Percentiles rank a stretch among this genome's conserved stretches.
These are phyloP conservation scores for Globicephala melas DNA, from an alignment of 2,113 vertebrate species.

Conservation along the genomic window DNA sequence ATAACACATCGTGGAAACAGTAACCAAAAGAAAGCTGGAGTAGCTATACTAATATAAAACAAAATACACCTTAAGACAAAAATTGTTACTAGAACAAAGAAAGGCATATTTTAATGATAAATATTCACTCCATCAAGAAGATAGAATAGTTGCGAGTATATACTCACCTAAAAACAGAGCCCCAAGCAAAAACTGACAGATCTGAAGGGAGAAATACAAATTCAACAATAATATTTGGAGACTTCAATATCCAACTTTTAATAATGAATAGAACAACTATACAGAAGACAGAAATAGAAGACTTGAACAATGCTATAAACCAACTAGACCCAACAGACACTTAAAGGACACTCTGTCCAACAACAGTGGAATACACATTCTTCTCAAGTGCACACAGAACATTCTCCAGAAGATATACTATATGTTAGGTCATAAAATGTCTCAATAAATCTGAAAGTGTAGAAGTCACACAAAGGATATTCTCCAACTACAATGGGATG, in stretches of 20 bases:
- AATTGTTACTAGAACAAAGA: neutral
- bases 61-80: neutral
- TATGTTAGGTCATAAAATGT: neutral
- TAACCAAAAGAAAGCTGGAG: neutral
- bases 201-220: neutral
- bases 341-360: neutral
- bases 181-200: neutral
- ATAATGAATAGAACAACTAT: neutral
- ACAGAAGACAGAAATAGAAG: neutral
- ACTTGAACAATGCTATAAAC: neutral
- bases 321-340: neutral
- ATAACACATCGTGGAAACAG: neutral
- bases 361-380: neutral
- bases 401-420: neutral
- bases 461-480: neutral
- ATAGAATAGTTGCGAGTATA: neutral
- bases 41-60: neutral
- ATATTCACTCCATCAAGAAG: neutral
- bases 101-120: neutral
- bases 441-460: neutral
- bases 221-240: neutral
- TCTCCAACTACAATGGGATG: neutral
- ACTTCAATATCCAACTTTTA: neutral
- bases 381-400: neutral
- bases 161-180: neutral